Evolutionary conservation across 2,888 invertebrate species (phyloP).

Genomic region (Pycnomerus fuliginosus): DNA sequence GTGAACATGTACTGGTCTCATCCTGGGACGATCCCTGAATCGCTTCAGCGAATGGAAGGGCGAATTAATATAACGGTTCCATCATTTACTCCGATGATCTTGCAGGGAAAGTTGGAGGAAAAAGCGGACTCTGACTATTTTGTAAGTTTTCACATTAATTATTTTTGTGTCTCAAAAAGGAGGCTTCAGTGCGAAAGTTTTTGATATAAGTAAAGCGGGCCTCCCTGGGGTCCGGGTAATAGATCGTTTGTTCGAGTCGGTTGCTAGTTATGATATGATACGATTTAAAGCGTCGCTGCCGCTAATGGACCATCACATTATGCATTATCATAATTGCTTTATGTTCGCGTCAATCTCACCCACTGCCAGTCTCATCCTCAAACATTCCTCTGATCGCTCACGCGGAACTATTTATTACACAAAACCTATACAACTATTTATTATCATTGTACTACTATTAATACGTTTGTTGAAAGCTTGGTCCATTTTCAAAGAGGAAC

Average conservation of each 20-base stretch:
- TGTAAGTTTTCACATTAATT: constrained; percentile 55
- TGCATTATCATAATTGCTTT: constrained; percentile 23
- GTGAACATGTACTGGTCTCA: constrained; percentile 60
- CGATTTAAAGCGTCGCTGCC: constrained; percentile 29
- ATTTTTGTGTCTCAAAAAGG: constrained; percentile 33
- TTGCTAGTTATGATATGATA: constrained; percentile 33
- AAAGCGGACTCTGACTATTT: constrained; percentile 68
- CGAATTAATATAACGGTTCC: constrained; percentile 74
- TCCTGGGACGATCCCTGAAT: constrained; percentile 69
- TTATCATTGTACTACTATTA: too few relatives aligned
- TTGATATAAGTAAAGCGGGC: constrained; percentile 31
- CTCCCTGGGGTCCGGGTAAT: constrained; percentile 32
- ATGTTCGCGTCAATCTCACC: constrained; percentile 17
- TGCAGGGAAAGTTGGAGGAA: constrained; percentile 66
- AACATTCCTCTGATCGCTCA: background rate
- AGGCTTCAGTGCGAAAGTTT: constrained; percentile 31
- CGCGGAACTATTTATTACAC: too few relatives aligned
- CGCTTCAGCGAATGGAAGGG: constrained; percentile 66
- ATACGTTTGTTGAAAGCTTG: too few relatives aligned
- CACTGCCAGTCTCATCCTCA: background rate
- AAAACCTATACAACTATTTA: background rate
- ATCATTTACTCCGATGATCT: constrained; percentile 68
- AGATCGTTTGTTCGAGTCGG: constrained; percentile 31
- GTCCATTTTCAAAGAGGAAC: too few relatives aligned
- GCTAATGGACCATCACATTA: constrained; percentile 34